Evolutionary conservation across 2,113 vertebrate species (phyloP).

Genomic region (Corythaeola cristata): DNA sequence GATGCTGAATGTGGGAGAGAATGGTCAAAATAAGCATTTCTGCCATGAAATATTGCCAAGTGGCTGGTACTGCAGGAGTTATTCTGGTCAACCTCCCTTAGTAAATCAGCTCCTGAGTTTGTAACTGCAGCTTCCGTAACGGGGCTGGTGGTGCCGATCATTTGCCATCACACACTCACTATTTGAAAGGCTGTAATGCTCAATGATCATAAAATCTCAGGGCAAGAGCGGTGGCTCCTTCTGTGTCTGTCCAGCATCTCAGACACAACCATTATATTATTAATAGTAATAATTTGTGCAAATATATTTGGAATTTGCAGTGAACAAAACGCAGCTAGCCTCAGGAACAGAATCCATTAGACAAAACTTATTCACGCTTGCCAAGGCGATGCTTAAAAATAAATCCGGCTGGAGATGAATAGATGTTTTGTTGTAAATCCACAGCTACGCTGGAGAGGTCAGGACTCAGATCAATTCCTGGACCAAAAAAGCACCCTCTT

Average conservation of each 20-base stretch:
- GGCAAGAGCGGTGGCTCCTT: not conserved
- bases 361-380: not conserved
- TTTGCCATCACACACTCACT: not conserved
- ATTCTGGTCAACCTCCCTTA: not conserved
- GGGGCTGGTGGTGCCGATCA: not conserved
- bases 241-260: not conserved
- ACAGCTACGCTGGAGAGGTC: not conserved
- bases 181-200: not conserved
- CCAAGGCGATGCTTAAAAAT: constrained; percentile 54
- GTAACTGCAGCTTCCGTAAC: not conserved
- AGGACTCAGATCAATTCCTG: not conserved
- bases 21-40: not conserved
- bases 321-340: not conserved
- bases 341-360: not conserved
- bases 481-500: not conserved
- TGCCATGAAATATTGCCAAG: constrained; percentile 2
- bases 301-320: not conserved
- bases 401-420: constrained; percentile 40
- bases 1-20: not conserved
- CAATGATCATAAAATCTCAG: not conserved
- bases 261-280: not conserved
- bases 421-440: constrained; percentile 33
- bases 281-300: constrained; percentile 18
- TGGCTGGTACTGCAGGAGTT: not conserved
- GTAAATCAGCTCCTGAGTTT: not conserved